phyloP scores from a whole-genome alignment of 2,797 vertebrate species.

The Kryptopterus vitreolus region DNA sequence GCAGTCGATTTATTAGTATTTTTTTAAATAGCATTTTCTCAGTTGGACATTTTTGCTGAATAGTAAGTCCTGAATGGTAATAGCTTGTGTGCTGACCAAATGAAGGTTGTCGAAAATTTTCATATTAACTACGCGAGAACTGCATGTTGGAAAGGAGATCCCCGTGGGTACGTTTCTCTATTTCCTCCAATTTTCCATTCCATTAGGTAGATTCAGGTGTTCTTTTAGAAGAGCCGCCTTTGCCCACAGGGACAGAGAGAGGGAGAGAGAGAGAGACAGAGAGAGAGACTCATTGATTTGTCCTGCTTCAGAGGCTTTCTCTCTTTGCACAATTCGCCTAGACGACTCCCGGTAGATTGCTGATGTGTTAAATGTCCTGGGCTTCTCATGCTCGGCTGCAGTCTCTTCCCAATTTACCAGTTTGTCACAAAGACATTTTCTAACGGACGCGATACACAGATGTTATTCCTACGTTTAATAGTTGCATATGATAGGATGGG shows the following conservation, averaged over 20 bases:
- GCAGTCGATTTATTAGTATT: neutral
- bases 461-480: constrained; percentile 52
- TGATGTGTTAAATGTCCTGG: constrained; percentile 56
- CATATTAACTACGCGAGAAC: constrained; percentile 57
- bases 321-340: constrained; percentile 48
- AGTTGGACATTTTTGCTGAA: constrained; percentile 1
- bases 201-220: constrained; percentile 66
- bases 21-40: neutral
- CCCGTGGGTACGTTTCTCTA: constrained; percentile 52
- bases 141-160: constrained; percentile 45
- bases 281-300: constrained; percentile 59
- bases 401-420: constrained; percentile 47
- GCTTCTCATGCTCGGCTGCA: constrained; percentile 42
- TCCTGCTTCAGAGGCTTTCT: constrained; percentile 53
- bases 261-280: too few species aligned
- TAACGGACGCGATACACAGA: constrained; percentile 34
- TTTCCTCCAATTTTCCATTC: constrained; percentile 65
- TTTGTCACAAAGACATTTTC: constrained; percentile 46
- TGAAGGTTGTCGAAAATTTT: constrained; percentile 37
- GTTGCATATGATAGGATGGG: constrained; percentile 23
- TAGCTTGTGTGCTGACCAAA: constrained; percentile 26
- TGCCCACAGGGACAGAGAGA: constrained; percentile 44
- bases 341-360: constrained; percentile 55
- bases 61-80: constrained; percentile 33
- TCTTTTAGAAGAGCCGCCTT: constrained; percentile 54